Conservation (phyloP, 2,888 invertebrate genomes). For the Eupithecia subfuscata region DNA sequence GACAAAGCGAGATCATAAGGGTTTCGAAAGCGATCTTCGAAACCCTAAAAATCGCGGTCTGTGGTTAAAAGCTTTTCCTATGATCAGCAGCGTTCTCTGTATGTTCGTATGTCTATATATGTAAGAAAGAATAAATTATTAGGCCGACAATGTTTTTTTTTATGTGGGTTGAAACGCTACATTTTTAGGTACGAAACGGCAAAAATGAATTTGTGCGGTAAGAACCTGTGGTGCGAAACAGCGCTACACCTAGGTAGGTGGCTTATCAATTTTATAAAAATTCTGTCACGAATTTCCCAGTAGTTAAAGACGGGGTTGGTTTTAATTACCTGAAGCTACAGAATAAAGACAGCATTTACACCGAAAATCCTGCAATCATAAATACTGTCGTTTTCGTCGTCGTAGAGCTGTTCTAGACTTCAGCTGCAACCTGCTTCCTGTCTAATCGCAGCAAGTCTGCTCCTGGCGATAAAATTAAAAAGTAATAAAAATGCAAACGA, state of each 20-base stretch:
- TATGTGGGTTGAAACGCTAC: too few relatives aligned
- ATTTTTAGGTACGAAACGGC: too few relatives aligned
- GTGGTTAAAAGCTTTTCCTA: neutral
- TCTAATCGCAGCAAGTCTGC: conserved; percentile 26
- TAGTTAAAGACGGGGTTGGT: conserved; percentile 22
- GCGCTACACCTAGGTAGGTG: neutral
- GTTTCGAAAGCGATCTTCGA: too few relatives aligned
- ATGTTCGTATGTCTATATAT: too few relatives aligned
- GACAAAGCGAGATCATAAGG: too few relatives aligned
- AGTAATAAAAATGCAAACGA: conserved; percentile 54
- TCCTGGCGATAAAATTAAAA: conserved; percentile 45
- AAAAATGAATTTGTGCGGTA: too few relatives aligned
- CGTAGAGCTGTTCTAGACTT: neutral
- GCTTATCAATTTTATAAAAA: conserved; percentile 17
- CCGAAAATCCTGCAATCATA: conserved; percentile 9
- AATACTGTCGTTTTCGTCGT: neutral
- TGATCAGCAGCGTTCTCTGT: neutral
- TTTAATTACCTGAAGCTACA: conserved; percentile 36
- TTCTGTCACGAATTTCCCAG: conserved; percentile 15
- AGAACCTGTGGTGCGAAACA: too few relatives aligned
- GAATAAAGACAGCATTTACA: conserved; percentile 1
- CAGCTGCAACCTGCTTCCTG: conserved; percentile 5
- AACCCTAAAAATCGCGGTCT: too few relatives aligned
- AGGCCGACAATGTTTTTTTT: too few relatives aligned
- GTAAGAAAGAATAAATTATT: too few relatives aligned